A percentile compares a stretch with the other conserved stretches of the same genome.
Evolutionary conservation across 2,113 vertebrate species (phyloP).

Genomic region (Hirundichthys speculiger): DNA sequence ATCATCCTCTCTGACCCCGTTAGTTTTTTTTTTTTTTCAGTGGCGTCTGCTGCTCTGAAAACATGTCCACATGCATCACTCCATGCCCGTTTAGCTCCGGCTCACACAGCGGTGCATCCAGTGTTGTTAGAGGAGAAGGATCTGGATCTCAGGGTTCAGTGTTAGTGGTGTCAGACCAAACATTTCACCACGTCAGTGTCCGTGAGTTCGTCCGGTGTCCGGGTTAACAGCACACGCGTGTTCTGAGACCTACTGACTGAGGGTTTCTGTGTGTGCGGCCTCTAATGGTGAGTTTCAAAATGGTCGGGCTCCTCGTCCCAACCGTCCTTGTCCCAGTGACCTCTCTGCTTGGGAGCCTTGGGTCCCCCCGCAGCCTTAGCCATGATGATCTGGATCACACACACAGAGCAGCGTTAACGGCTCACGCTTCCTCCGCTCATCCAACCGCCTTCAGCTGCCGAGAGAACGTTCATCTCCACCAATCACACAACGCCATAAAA

Average conservation of each 20-base stretch:
- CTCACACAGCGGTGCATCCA: conserved; percentile 12
- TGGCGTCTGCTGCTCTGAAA: neutral
- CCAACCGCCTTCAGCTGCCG: neutral
- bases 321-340: conserved; percentile 92
- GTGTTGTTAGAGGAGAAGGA: conserved; percentile 10
- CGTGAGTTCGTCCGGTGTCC: conserved; percentile 44
- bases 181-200: conserved; percentile 14
- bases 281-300: conserved; percentile 83
- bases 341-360: conserved; percentile 88
- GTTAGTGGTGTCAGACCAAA: conserved; percentile 61
- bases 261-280: conserved; percentile 28
- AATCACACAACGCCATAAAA: no score
- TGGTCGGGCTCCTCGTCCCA: conserved; percentile 88
- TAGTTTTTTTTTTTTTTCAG: no score
- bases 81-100: conserved; percentile 14
- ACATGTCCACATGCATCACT: conserved; percentile 71
- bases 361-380: conserved; percentile 94
- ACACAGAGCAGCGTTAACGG: conserved; percentile 35
- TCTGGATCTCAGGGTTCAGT: no score
- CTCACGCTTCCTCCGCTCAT: neutral
- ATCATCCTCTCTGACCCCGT: no score
- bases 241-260: conserved; percentile 70
- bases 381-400: conserved; percentile 91
- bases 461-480: neutral
- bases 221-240: conserved; percentile 40